Evolutionary conservation across 2,797 vertebrate genomes (phyloP), one percentile per base, ranked within the genome.

Genomic region (Platyrinchus mystaceus): DNA sequence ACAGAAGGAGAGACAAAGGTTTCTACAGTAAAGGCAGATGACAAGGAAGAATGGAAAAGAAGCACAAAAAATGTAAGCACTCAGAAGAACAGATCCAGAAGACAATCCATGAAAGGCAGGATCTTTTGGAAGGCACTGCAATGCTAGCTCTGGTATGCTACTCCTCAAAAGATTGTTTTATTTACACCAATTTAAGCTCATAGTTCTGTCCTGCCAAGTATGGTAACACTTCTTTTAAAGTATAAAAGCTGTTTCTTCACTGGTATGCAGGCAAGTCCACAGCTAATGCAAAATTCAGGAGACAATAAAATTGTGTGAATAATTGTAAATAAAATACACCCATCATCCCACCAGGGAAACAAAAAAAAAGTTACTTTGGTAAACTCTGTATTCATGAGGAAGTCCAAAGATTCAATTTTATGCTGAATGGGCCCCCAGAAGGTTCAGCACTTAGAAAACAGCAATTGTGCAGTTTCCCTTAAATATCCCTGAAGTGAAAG

Each of bases 401-500:
- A 93, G 81, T 77, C 53, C 58, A 20, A 90, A 56, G 49, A 93
- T 76, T 84, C 52, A 49, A 66, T 91, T 88, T 62, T 66, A 55
- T 11, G 13, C 34, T 34, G 56, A 84, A 93, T 7, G 49, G 18
- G 12, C 39, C 55, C 37, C 59, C 16, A 49, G 63, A 81, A 7
- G 10, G 39, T n/a, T 84, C 20, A 32, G 30, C 47, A 28, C 32
- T 81, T 41, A 52, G 32, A 34, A 79, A 76, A 93, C 88, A 95
- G 49, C 73, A 90, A 75, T 69, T 37, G 52, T 86, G 75, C 68
- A 32, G 50, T 83, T 96, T 91, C 52, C 53, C 53, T 87, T 89
- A 88, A 96, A 93, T 90, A 94, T 39, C 71, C 64, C 88, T 22
- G 63, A 93, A 92, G 19, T 47, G 22, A 93, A 96, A 96, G 67